Evolutionary conservation across 1,140 invertebrate genomes (phyloP).

Genomic region (Brachionus plicatilis): DNA sequence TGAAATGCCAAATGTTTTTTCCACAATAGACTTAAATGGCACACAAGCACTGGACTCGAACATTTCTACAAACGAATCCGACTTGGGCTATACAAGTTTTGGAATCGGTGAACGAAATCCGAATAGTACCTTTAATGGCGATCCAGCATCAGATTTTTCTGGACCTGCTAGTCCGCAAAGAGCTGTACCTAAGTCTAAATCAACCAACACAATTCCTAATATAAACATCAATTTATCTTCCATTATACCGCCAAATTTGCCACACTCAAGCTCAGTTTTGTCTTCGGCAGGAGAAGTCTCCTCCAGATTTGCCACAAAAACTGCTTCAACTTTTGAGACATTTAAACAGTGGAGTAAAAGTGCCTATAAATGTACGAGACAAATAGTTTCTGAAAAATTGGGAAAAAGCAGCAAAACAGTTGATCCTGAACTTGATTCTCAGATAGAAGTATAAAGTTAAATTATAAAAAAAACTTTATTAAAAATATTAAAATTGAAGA

Average conservation of each 20-base stretch:
- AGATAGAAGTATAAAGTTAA: conserved; percentile 66
- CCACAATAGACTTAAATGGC: conserved; percentile 14
- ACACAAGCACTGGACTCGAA: not conserved
- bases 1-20: not conserved
- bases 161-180: not conserved
- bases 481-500: conserved; percentile 74
- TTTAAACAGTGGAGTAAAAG: conserved; percentile 92
- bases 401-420: conserved; percentile 77
- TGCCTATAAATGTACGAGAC: conserved; percentile 91
- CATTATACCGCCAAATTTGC: not conserved
- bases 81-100: conserved; percentile 6
- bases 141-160: not conserved
- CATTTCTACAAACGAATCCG: not conserved
- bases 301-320: conserved; percentile 45
- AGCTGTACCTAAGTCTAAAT: not conserved
- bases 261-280: not conserved
- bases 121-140: not conserved
- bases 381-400: conserved; percentile 85
- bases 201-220: not conserved
- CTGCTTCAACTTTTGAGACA: conserved; percentile 65
- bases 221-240: conserved; percentile 20
- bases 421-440: conserved; percentile 80
- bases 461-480: conserved; percentile 48
- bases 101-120: not conserved
- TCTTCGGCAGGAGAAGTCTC: conserved; percentile 2